Conservation (phyloP, 1,140 invertebrate genomes). For the Papilio machaon region DNA sequence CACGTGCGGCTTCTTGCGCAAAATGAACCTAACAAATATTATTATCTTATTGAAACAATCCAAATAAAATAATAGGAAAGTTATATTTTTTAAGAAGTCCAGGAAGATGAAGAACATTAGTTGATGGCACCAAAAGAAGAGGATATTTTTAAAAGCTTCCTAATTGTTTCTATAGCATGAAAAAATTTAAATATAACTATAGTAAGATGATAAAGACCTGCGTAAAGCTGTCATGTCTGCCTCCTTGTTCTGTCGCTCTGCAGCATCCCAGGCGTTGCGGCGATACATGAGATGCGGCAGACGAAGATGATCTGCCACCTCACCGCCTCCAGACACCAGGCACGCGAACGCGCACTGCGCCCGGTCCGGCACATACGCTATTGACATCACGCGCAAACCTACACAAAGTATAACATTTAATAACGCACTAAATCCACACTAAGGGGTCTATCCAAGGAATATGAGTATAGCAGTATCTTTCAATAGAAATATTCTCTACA, state of each 20-base stretch:
- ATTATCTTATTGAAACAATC: not conserved
- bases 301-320: conserved; percentile 94
- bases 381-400: conserved; percentile 92
- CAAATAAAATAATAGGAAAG: too few relatives aligned
- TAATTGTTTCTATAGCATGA: too few relatives aligned
- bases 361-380: conserved; percentile 94
- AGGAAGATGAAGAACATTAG: too few relatives aligned
- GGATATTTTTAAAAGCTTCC: too few relatives aligned
- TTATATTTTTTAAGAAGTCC: too few relatives aligned
- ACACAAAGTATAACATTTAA: not conserved
- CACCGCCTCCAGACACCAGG: conserved; percentile 93
- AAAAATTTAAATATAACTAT: too few relatives aligned
- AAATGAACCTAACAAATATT: conserved; percentile 87
- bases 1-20: conserved; percentile 96
- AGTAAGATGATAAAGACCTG: conserved; percentile 70
- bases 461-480: too few relatives aligned
- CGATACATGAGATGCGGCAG: conserved; percentile 93
- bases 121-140: too few relatives aligned
- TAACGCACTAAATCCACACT: not conserved
- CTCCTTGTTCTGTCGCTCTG: conserved; percentile 83
- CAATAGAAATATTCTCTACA: too few relatives aligned
- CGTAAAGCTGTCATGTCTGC: conserved; percentile 91
- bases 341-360: conserved; percentile 95
- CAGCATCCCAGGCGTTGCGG: conserved; percentile 68
- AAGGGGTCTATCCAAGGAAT: not conserved